Base-by-base conservation (phyloP, 37 sponge, comb jelly and placozoan genomes). In the Diacarnus erythraeanus region DNA sequence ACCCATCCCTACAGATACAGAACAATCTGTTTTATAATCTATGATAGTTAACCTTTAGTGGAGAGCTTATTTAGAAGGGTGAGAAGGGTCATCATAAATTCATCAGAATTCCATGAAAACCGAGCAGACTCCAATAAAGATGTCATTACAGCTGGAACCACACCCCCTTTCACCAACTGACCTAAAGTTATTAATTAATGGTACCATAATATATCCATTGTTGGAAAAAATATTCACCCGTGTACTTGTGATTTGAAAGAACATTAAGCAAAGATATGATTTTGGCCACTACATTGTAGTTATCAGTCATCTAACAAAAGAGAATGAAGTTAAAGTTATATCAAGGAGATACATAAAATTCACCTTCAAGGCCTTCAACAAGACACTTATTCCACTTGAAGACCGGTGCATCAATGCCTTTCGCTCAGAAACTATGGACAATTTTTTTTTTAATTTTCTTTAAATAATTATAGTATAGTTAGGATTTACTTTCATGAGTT, bases 41-140 rank as follows among this genome's bases (percentile, higher is more conserved):
- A 17, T 17, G 56, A 5, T 17, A 5, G 4, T 60, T 0, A 70
- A 91, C 92, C 87, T 82, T 86, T 91, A 38, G 78, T 38, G 18
- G 87, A 74, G 21, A 91, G 63, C 37, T 86, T 77, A 23, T 82
- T 44, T 54, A 91, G 80, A 31, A 91, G 80, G 34, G 74, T 41
- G 67, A 70, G 83, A 41, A 77, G 69, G 33, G 30, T 57, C 23
- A 75, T 25, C 42, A 80, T 57, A 35, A 87, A n/a, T 26, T 42
- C 43, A 30, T 81, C 81, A 42, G 35, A 38, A 21, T 43, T 36
- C 69, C 69, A 63, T 26, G 38, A 9, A 3, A 12, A 41, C 35
- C 29, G 58, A 0, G 74, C 29, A 4, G 41, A 26, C 5, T 25
- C 41, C 2, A 29, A 10, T 54, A 82, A 23, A n/a, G 72, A 80